phyloP scores from a whole-genome alignment of 2,797 vertebrate genomes.

The Alauda arvensis region DNA sequence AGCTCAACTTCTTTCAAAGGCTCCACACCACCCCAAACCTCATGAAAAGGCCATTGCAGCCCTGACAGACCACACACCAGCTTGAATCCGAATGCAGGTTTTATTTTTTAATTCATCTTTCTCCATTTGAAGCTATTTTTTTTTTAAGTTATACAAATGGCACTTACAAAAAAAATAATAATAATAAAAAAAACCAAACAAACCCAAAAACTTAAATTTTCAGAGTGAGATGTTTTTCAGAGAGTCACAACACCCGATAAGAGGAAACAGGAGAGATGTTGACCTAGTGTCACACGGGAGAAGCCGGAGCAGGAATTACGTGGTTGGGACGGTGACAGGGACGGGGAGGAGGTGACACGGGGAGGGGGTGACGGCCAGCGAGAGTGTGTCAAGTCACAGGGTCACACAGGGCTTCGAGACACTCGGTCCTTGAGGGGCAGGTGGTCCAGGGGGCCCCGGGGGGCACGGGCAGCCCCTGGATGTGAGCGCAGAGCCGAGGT shows the following conservation, averaged over 20 bases:
- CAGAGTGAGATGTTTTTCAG: conserved; percentile 78
- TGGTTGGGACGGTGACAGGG: background rate
- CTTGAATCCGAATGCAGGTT: conserved; percentile 34
- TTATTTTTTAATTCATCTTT: conserved; percentile 69
- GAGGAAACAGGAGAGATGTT: conserved; percentile 33
- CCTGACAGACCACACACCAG: background rate
- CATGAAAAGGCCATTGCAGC: background rate
- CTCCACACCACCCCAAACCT: background rate
- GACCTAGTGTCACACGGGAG: conserved; percentile 40
- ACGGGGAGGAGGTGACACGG: background rate
- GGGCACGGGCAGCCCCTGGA: background rate
- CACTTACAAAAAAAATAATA: conserved; percentile 80
- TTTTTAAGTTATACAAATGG: conserved; percentile 93
- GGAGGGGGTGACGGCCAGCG: conserved; percentile 15
- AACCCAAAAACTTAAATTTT: conserved; percentile 75
- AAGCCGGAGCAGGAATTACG: conserved; percentile 19
- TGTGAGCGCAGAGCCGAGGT: conserved; percentile 15
- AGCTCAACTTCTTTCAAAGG: background rate
- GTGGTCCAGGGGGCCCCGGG: background rate
- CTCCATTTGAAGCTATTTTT: conserved; percentile 76
- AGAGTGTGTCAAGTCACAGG: background rate
- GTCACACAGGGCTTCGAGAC: conserved; percentile 34
- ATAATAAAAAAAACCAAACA: conserved; percentile 37
- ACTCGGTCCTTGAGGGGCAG: conserved; percentile 16
- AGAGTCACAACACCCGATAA: conserved; percentile 56